Evolutionary conservation across 2,797 vertebrate genomes (phyloP).

Genomic region (Malacoctenus gilli): DNA sequence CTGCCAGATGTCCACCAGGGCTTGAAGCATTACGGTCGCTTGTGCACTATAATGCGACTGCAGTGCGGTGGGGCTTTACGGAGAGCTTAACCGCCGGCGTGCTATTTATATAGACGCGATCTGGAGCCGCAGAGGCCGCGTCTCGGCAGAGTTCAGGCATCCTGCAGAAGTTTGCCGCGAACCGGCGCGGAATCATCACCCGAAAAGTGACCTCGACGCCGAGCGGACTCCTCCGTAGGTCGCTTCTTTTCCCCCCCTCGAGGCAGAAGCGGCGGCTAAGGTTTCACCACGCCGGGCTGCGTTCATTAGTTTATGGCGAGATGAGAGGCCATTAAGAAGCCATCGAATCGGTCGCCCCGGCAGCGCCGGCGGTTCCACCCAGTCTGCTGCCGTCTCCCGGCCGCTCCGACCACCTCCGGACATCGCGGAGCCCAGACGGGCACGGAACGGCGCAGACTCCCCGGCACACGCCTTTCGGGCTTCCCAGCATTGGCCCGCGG

Average conservation of each 20-base stretch:
- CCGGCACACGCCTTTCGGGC: conserved; percentile 45
- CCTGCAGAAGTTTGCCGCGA: conserved; percentile 18
- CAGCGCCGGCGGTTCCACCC: conserved; percentile 73
- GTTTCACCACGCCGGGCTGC: conserved; percentile 61
- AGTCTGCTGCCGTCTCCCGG: conserved; percentile 73
- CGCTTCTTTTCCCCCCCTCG: conserved; percentile 49
- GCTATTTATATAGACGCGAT: conserved; percentile 42
- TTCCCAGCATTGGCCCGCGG: conserved; percentile 69
- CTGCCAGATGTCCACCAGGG: conserved; percentile 36
- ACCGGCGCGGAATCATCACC: too few species aligned
- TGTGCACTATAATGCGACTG: conserved; percentile 27
- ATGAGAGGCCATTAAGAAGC: conserved; percentile 77
- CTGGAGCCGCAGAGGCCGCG: conserved; percentile 20
- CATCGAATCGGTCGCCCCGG: conserved; percentile 55
- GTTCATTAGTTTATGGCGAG: conserved; percentile 71
- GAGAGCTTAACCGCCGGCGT: conserved; percentile 27
- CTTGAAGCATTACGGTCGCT: too few species aligned
- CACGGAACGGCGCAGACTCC: conserved; percentile 58
- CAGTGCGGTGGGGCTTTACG: conserved; percentile 20
- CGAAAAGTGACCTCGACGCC: too few species aligned
- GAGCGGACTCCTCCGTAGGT: too few species aligned
- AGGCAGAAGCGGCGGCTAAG: conserved; percentile 47
- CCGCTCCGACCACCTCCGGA: conserved; percentile 70
- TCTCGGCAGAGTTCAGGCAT: conserved; percentile 45
- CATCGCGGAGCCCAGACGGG: conserved; percentile 72